A percentile compares a stretch with the other conserved stretches of the same genome.
Conservation (phyloP, 2,797 vertebrate genomes). For the Sebastes iracundus region DNA sequence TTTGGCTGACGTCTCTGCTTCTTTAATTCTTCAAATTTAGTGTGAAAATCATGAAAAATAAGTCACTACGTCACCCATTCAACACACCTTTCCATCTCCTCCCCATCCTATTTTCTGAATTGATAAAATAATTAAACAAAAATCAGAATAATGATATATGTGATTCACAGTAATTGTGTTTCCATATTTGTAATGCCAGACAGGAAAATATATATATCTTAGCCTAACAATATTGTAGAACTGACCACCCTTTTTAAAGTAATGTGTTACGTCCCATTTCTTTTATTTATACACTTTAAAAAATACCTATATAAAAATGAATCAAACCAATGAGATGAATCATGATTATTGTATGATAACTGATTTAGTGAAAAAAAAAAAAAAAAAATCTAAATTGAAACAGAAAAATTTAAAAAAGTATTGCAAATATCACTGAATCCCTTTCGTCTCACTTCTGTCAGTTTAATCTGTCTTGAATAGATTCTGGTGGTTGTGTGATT, state of each 20-base stretch:
- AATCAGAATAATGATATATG: not conserved
- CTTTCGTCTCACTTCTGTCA: not conserved
- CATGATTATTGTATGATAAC: not conserved
- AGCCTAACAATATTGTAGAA: not conserved
- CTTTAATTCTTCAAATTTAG: not conserved
- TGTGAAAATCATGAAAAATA: not conserved
- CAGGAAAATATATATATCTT: not conserved
- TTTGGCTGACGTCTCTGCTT: not conserved
- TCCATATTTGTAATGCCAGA: not conserved
- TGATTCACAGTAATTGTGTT: not conserved
- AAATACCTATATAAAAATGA: not conserved
- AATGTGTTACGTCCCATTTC: not conserved
- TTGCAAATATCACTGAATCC: not conserved
- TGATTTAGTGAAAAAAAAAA: not conserved
- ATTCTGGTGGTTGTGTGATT: not conserved
- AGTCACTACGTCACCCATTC: not conserved
- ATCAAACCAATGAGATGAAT: not conserved
- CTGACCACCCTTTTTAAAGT: not conserved
- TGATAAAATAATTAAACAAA: not conserved
- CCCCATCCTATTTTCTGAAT: not conserved
- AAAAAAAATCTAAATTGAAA: not conserved
- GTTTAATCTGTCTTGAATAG: not conserved
- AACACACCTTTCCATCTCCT: not conserved
- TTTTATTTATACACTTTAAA: not conserved
- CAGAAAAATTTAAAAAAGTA: not conserved